phyloP scores from a whole-genome alignment of 2,888 invertebrate species.

The Rhagonycha lutea region DNA sequence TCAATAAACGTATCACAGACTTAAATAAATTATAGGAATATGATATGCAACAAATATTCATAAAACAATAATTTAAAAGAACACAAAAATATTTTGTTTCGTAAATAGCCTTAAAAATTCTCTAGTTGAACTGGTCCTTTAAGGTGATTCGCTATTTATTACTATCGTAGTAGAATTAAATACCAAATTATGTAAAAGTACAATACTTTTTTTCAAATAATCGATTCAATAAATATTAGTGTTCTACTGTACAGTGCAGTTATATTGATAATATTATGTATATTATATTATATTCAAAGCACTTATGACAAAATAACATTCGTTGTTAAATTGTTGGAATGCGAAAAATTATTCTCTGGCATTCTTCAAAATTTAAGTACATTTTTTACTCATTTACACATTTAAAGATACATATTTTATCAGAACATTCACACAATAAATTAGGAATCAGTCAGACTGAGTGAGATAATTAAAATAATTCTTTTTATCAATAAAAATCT shows the following conservation, averaged over 20 bases:
- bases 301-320: constrained; percentile 26
- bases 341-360: constrained; percentile 18
- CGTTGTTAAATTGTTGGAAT: constrained; percentile 26
- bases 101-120: constrained; percentile 9
- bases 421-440: constrained; percentile 11
- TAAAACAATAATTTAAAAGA: constrained; percentile 24
- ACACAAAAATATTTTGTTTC: constrained; percentile 2
- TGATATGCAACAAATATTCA: constrained; percentile 36
- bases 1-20: constrained; percentile 39
- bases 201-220: constrained; percentile 12
- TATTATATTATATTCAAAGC: constrained; percentile 17
- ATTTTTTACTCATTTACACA: constrained; percentile 11
- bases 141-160: constrained; percentile 23
- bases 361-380: constrained; percentile 25
- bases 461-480: background rate
- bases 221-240: constrained; percentile 20
- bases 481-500: background rate
- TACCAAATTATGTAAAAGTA: constrained; percentile 24
- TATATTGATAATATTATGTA: constrained; percentile 13
- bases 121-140: constrained; percentile 23
- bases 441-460: constrained; percentile 19
- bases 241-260: constrained; percentile 12
- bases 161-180: constrained; percentile 16
- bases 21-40: constrained; percentile 37
- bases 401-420: constrained; percentile 15